Conservation (phyloP, 2,797 vertebrate species). For the Kryptolebias ocellatus region DNA sequence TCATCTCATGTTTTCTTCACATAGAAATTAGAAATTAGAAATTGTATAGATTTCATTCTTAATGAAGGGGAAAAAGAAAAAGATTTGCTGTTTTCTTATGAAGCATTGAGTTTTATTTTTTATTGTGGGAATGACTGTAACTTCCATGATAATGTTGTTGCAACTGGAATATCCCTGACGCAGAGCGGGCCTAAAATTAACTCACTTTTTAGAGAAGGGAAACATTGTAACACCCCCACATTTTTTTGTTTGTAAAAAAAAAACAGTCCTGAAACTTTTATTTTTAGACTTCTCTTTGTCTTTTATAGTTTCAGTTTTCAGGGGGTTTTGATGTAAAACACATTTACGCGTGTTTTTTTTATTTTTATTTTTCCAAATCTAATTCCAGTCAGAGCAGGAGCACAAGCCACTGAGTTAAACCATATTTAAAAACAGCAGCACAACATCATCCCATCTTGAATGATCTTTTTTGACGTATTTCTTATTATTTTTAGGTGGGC, state of each 20-base stretch:
- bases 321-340: too few species aligned
- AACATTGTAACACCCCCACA: constrained; percentile 18
- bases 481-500: constrained; percentile 85
- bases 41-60: neutral
- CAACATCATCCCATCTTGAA: neutral
- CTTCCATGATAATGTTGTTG: constrained; percentile 12
- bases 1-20: constrained; percentile 18
- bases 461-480: neutral
- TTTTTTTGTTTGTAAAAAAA: too few species aligned
- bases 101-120: neutral
- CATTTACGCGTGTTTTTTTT: too few species aligned
- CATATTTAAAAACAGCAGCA: neutral
- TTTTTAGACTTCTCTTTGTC: too few species aligned
- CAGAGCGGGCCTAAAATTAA: constrained; percentile 9
- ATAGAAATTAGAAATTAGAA: neutral
- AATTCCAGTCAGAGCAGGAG: neutral
- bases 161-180: constrained; percentile 1
- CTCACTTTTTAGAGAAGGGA: constrained; percentile 5
- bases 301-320: too few species aligned
- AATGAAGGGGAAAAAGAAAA: neutral
- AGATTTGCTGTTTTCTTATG: neutral
- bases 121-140: constrained; percentile 18
- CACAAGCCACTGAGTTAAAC: constrained; percentile 1
- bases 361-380: neutral
- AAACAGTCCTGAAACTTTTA: too few species aligned